A percentile compares a stretch with the other conserved stretches of the same genome.
Conservation (phyloP, 1,140 invertebrate genomes). For the Eubasilissa regina region DNA sequence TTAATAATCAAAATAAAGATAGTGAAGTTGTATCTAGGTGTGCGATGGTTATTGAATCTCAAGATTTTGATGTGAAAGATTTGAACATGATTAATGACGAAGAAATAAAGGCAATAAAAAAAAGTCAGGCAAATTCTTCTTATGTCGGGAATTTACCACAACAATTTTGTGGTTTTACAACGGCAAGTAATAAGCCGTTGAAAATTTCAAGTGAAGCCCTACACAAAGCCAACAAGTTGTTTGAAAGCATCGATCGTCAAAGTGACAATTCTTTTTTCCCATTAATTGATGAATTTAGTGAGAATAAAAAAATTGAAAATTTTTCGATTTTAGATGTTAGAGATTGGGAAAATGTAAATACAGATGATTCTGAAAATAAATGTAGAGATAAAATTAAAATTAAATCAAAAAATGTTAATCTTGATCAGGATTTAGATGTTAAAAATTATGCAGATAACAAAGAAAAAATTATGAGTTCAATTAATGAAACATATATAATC, state of each 20-base stretch:
- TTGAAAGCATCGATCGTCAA: neutral
- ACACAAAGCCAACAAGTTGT: neutral
- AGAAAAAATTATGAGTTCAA: neutral
- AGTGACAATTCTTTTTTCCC: too few relatives aligned
- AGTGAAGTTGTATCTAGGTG: neutral
- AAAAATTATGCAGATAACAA: neutral
- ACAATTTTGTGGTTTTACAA: neutral
- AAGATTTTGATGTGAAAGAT: neutral
- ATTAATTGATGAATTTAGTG: too few relatives aligned
- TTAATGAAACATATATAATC: constrained; percentile 9
- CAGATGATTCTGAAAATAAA: too few relatives aligned
- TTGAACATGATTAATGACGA: constrained; percentile 5
- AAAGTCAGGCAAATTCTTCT: neutral
- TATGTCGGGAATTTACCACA: neutral
- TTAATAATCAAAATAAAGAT: too few relatives aligned
- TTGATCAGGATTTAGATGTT: neutral
- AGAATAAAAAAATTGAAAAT: too few relatives aligned
- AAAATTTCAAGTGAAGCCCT: neutral
- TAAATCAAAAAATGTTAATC: neutral
- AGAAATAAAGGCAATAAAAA: neutral
- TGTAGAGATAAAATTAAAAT: too few relatives aligned
- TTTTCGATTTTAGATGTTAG: too few relatives aligned
- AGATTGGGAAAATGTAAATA: too few relatives aligned
- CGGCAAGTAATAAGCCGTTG: constrained; percentile 1
- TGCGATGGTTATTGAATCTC: neutral